Evolutionary conservation across 2,888 invertebrate genomes (phyloP).

Genomic region (Hypselothyrea guttata): DNA sequence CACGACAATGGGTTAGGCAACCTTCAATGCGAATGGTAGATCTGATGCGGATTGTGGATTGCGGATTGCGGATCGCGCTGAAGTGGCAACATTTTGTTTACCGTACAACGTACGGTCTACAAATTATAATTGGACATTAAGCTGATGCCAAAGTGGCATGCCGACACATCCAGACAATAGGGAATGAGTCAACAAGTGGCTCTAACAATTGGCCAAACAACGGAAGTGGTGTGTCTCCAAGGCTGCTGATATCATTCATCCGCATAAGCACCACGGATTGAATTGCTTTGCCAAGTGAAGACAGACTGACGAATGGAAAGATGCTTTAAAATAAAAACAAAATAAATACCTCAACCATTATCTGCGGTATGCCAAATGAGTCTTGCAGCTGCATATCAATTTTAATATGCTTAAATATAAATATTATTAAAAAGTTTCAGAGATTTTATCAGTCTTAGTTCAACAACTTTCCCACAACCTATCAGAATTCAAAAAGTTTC

Average conservation of each 20-base stretch:
- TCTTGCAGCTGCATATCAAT: conserved; percentile 32
- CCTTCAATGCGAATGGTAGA: conserved; percentile 30
- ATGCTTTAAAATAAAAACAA: conserved; percentile 3
- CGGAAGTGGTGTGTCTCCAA: conserved; percentile 59
- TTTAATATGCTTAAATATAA: conserved; percentile 12
- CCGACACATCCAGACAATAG: conserved; percentile 38
- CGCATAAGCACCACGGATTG: conserved; percentile 28
- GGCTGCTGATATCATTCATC: conserved; percentile 64
- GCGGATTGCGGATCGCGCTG: conserved; percentile 1
- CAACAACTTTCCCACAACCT: conserved; percentile 58
- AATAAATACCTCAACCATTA: conserved; percentile 21
- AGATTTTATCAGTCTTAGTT: conserved; percentile 17
- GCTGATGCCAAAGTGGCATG: conserved; percentile 34
- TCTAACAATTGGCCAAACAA: conserved; percentile 51
- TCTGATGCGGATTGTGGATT: not conserved
- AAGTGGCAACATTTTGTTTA: conserved; percentile 41
- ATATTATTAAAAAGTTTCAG: conserved; percentile 5
- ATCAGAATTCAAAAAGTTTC: conserved; percentile 65
- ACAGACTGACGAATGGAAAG: not conserved
- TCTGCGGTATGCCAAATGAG: conserved; percentile 52
- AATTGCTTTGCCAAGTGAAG: conserved; percentile 60
- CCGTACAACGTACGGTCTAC: conserved; percentile 22
- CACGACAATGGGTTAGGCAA: conserved; percentile 33
- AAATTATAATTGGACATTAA: conserved; percentile 69
- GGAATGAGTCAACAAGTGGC: conserved; percentile 30